Conservation (phyloP, 53 echinoderm and acorn worm genomes). For the Apostichopus leukothele region DNA sequence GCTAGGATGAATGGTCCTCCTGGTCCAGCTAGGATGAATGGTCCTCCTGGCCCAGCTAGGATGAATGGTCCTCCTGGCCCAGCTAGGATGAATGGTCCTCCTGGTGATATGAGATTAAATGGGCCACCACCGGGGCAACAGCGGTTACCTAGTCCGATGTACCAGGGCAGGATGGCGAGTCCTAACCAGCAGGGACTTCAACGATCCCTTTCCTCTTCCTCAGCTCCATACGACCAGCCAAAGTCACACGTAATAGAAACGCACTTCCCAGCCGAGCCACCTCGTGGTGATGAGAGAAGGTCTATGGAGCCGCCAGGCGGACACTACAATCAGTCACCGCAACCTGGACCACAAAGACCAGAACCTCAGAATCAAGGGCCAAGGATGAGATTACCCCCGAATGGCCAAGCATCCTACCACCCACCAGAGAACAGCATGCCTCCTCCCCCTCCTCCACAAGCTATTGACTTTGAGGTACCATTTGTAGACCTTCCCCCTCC, state of each 20-base stretch:
- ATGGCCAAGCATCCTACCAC: neutral
- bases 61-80: constrained; percentile 4
- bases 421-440: constrained; percentile 15
- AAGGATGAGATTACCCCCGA: constrained; percentile 33
- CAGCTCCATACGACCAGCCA: neutral
- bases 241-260: constrained; percentile 18
- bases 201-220: neutral
- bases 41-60: neutral
- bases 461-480: constrained; percentile 44
- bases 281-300: constrained; percentile 39
- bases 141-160: neutral
- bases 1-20: neutral
- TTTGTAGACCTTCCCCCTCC: constrained; percentile 72
- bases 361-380: constrained; percentile 21
- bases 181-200: constrained; percentile 1
- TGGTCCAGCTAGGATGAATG: constrained; percentile 27
- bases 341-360: constrained; percentile 51
- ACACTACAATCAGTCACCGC: constrained; percentile 41
- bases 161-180: neutral
- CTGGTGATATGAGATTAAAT: neutral
- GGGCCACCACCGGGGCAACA: neutral
- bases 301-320: neutral
- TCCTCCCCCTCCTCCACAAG: constrained; percentile 55
- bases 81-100: neutral
- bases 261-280: constrained; percentile 44